Percentiles rank a stretch among this genome's conserved stretches.
phyloP scores from a whole-genome alignment of 2,888 invertebrate genomes.

The Galeopsomyia nigrocyanea region DNA sequence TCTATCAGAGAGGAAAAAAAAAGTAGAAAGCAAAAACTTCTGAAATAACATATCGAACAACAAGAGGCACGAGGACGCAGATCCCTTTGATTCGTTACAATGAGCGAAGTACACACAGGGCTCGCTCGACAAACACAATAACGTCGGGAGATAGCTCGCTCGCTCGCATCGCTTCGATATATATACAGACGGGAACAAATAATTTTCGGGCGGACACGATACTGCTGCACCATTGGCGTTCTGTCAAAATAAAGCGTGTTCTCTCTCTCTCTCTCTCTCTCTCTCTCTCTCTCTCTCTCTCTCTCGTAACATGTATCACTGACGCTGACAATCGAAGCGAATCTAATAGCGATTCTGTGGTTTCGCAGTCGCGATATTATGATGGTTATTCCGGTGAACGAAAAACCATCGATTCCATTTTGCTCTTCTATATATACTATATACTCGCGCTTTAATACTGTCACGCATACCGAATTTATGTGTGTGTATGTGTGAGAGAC shows the following conservation, averaged over 20 bases:
- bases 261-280: background rate
- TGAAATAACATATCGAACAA: no score
- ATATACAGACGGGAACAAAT: slow-evolving; percentile 8
- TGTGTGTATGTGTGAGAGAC: background rate
- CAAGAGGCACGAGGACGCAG: no score
- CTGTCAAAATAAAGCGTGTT: slow-evolving; percentile 29
- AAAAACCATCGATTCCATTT: no score
- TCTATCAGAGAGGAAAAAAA: no score
- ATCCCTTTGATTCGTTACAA: no score
- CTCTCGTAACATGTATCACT: slow-evolving; percentile 28
- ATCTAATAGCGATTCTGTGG: slow-evolving; percentile 42
- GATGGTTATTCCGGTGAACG: slow-evolving; percentile 29
- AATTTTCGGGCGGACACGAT: slow-evolving; percentile 8
- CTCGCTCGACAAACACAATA: no score
- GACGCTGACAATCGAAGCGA: slow-evolving; percentile 26
- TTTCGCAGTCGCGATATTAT: slow-evolving; percentile 19
- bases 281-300: background rate
- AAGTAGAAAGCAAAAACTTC: no score
- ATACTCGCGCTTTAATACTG: slow-evolving; percentile 21
- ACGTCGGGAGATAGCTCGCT: no score
- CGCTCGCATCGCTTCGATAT: no score
- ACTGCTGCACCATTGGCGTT: background rate
- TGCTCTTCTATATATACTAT: no score
- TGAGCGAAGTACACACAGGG: no score
- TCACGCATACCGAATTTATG: slow-evolving; percentile 15